phyloP scores from a whole-genome alignment of 2,797 vertebrate species.

The Galaxias olidus region DNA sequence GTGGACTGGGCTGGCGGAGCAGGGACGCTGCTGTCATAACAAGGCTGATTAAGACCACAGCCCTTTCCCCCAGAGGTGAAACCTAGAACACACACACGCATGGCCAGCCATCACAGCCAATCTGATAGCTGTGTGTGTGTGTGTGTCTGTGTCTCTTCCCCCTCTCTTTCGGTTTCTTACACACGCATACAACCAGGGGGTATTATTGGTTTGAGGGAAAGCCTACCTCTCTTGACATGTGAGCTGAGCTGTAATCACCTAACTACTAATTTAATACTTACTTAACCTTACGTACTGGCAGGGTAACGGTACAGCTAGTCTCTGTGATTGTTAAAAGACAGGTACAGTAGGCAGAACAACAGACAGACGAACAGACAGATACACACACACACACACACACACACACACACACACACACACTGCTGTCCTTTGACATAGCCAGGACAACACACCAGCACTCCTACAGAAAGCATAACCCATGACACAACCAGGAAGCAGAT shows the following conservation, averaged over 20 bases:
- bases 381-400: conserved; percentile 5
- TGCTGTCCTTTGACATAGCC: too few species aligned
- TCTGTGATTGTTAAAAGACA: not conserved
- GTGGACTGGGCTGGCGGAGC: conserved; percentile 47
- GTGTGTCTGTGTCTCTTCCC: too few species aligned
- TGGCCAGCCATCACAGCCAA: not conserved
- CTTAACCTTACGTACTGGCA: too few species aligned
- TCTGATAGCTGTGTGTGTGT: too few species aligned
- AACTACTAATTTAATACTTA: too few species aligned
- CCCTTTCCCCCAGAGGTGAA: conserved; percentile 50
- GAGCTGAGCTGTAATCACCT: too few species aligned
- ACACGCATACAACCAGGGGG: not conserved
- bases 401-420: conserved; percentile 13
- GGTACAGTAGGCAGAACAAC: not conserved
- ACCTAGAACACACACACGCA: conserved; percentile 44
- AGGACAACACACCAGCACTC: conserved; percentile 24
- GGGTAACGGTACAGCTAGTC: too few species aligned
- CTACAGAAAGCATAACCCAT: conserved; percentile 47
- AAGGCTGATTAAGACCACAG: conserved; percentile 67
- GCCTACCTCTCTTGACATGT: too few species aligned
- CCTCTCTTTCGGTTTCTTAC: too few species aligned
- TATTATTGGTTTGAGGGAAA: too few species aligned
- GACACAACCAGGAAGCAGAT: conserved; percentile 62
- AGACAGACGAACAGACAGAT: conserved; percentile 6
- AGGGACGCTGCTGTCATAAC: conserved; percentile 66